phyloP scores from a whole-genome alignment of 1,140 invertebrate genomes.

The Drosophila orosa region DNA sequence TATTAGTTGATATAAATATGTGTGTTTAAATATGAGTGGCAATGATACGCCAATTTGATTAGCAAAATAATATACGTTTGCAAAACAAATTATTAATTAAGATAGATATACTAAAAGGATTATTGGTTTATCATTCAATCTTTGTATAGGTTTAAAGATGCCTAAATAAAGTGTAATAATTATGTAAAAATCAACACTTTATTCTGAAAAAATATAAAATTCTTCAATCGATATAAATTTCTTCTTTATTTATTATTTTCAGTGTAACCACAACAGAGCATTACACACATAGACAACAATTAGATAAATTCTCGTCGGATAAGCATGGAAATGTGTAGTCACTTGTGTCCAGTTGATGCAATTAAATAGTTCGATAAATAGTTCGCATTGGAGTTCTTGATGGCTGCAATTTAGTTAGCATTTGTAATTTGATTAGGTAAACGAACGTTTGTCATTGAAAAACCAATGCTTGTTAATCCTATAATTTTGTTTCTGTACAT shows the following conservation, averaged over 20 bases:
- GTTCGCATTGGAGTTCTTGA: neutral
- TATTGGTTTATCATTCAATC: no score
- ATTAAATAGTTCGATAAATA: slow-evolving; percentile 32
- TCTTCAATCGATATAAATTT: neutral
- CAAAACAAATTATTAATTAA: neutral
- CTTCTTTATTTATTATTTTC: neutral
- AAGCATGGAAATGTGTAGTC: slow-evolving; percentile 18
- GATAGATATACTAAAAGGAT: neutral
- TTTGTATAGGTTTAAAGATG: neutral
- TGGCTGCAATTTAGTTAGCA: slow-evolving; percentile 21
- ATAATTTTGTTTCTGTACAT: slow-evolving; percentile 1
- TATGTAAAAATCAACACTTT: neutral
- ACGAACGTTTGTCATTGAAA: slow-evolving; percentile 3
- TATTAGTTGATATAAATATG: neutral
- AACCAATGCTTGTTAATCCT: slow-evolving; percentile 18
- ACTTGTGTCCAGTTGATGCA: slow-evolving; percentile 35
- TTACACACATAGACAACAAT: slow-evolving; percentile 28
- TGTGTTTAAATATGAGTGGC: no score
- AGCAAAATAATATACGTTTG: neutral
- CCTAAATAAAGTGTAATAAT: neutral
- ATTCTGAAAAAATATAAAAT: neutral
- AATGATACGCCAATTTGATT: no score
- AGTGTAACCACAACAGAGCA: slow-evolving; percentile 11
- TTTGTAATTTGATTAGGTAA: slow-evolving; percentile 28
- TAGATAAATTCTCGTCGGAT: slow-evolving; percentile 31